Evolutionary conservation across 1,140 invertebrate genomes (phyloP), one percentile per base, ranked within the genome.

Genomic region (Ephestia elutella): DNA sequence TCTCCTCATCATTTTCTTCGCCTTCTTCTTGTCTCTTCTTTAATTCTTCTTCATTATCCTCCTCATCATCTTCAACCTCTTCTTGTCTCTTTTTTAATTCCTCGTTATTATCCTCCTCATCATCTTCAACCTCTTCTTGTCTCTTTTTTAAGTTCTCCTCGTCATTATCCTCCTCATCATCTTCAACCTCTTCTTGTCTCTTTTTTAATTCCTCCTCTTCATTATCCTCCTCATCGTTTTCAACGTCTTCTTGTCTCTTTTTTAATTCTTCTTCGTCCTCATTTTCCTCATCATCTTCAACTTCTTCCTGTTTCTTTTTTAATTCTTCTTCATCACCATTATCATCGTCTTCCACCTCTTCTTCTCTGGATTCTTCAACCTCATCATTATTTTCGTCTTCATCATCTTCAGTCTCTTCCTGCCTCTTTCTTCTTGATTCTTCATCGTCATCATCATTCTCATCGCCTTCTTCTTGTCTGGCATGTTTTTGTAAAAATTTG

Each of bases 341-440:
- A 18, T 62, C 68, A 18, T 70, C 62, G n/a, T 60, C 63, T 2
- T 66, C 62, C 18, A 54, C 59, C 7, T 71, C 64, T 50, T 67
- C 56, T 25, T 63, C 50, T 13, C 59, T 60, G 30, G 35, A n/a
- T 20, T 32, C 44, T 53, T 21, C 38, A 48, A 38, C 48, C 11
- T 61, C 28, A 19, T 30, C 53, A 9, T 62, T 32, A 7, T 4
- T 17, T 56, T n/a, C 38, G 10, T 44, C 21, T 25, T 17, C 48
- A 2, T 49, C 18, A 19, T 17, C 48, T 7, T 49, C 18, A 19
- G 48, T 18, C 18, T 55, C 56, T 48, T 54, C 54, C 35, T 59
- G 50, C 8, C 51, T 54, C 38, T 21, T 54, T n/a, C n/a, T 49
- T 32, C 44, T 55, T 32, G 21, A 2, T 51, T 57, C 60, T 7